A percentile compares a stretch with the other conserved stretches of the same genome.
Evolutionary conservation across 2,113 vertebrate genomes (phyloP).

Genomic region (Spilogale gracilis): DNA sequence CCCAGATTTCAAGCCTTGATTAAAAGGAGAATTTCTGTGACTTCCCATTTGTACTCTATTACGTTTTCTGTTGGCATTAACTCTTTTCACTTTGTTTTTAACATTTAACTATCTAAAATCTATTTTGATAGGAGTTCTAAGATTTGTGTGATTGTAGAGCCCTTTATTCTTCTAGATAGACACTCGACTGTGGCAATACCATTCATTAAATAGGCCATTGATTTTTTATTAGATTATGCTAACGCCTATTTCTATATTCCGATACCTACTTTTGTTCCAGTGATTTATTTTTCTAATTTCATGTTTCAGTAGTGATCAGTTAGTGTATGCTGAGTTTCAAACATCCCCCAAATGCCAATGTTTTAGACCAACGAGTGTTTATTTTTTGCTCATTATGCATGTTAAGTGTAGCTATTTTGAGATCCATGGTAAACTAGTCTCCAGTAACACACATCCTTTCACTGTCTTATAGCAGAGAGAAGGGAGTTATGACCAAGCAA

Average conservation of each 20-base stretch:
- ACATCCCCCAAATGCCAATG: neutral
- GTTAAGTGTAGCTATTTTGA: neutral
- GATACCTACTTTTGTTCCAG: neutral
- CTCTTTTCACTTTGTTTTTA: neutral
- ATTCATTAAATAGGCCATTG: neutral
- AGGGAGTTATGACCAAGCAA: fast-evolving
- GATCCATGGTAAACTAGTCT: fast-evolving
- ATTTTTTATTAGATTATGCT: neutral
- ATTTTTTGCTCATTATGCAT: neutral
- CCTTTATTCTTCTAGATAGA: neutral
- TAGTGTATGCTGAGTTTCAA: neutral
- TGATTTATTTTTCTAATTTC: slow-evolving; percentile 62
- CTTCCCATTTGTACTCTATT: neutral
- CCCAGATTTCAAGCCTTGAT: neutral
- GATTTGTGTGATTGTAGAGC: neutral
- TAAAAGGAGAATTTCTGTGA: neutral
- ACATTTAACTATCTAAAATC: neutral
- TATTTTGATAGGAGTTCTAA: neutral
- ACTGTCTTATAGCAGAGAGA: too few relatives aligned
- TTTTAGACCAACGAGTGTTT: neutral
- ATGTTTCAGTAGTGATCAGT: neutral
- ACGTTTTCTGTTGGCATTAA: neutral
- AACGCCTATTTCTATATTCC: neutral
- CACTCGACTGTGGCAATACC: neutral
- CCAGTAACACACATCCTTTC: too few relatives aligned